These are phyloP conservation scores for Fragum fragum DNA, from an alignment of 2,888 invertebrate species.

Conservation along the genomic window DNA sequence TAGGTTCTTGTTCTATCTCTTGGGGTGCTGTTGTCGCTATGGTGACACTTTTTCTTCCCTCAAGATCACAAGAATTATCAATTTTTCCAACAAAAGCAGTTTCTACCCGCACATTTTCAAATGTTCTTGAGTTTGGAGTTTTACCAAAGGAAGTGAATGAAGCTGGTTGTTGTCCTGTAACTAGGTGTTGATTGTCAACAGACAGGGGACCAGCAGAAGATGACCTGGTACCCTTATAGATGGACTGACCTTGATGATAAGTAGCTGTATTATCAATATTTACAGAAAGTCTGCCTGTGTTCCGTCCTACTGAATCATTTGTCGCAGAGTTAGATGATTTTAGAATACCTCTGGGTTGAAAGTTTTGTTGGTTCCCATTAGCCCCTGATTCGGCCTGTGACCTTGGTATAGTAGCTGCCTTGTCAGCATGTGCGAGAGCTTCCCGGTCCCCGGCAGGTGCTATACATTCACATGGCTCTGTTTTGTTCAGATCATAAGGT, in stretches of 20 bases:
- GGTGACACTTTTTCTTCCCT: constrained; percentile 67
- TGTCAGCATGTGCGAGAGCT: constrained; percentile 63
- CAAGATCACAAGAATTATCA: constrained; percentile 54
- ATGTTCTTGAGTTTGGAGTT: constrained; percentile 49
- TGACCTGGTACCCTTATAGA: constrained; percentile 57
- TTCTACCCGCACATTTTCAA: constrained; percentile 72
- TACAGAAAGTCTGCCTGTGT: constrained; percentile 43
- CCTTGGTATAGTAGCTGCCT: constrained; percentile 78
- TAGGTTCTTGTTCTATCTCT: constrained; percentile 38
- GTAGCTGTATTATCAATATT: constrained; percentile 35
- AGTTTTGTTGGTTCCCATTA: constrained; percentile 56
- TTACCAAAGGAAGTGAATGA: constrained; percentile 59
- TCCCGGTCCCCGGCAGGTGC: constrained; percentile 86
- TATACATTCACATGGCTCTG: constrained; percentile 66
- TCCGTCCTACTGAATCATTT: constrained; percentile 68
- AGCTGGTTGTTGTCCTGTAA: constrained; percentile 26
- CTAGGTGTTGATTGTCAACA: constrained; percentile 30
- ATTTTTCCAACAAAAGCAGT: constrained; percentile 75
- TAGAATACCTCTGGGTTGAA: constrained; percentile 72
- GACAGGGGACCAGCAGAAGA: constrained; percentile 62
- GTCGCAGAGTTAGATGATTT: constrained; percentile 75
- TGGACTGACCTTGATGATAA: constrained; percentile 37
- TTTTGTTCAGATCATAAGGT: constrained; percentile 74
- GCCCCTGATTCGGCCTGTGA: constrained; percentile 68
- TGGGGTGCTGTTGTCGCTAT: constrained; percentile 55